These are phyloP conservation scores for Setophaga kirtlandii DNA, from an alignment of 2,113 vertebrate species.

Conservation along the genomic window DNA sequence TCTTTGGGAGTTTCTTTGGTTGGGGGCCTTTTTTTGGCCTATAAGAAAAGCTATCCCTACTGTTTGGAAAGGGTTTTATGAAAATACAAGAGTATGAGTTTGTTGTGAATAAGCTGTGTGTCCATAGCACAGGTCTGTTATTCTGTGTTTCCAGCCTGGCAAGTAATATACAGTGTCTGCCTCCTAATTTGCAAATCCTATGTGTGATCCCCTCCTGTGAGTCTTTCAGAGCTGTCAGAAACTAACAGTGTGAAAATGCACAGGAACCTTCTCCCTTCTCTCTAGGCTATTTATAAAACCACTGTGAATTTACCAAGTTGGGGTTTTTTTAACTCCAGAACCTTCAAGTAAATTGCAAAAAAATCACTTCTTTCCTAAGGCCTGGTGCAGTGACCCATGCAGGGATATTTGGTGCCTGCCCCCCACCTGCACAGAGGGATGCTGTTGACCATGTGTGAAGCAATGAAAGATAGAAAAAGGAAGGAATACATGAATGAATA, in stretches of 20 bases:
- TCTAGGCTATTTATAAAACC: slow-evolving; percentile 23
- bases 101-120: background rate
- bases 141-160: background rate
- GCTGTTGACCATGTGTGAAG: background rate
- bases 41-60: background rate
- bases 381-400: background rate
- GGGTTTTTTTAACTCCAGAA: background rate
- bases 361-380: background rate
- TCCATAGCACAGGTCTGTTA: background rate
- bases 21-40: background rate
- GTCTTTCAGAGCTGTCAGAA: slow-evolving; percentile 46
- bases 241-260: background rate
- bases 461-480: background rate
- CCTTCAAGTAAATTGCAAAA: background rate
- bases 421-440: background rate
- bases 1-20: background rate
- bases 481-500: background rate
- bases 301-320: background rate
- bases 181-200: slow-evolving; percentile 7
- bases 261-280: background rate
- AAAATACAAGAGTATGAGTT: background rate
- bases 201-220: background rate
- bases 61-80: background rate
- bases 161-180: background rate
- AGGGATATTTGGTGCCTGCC: background rate